Evolutionary conservation across 2,888 invertebrate species (phyloP), one percentile per base, ranked within the genome.

Genomic region (Polydrusus cervinus): DNA sequence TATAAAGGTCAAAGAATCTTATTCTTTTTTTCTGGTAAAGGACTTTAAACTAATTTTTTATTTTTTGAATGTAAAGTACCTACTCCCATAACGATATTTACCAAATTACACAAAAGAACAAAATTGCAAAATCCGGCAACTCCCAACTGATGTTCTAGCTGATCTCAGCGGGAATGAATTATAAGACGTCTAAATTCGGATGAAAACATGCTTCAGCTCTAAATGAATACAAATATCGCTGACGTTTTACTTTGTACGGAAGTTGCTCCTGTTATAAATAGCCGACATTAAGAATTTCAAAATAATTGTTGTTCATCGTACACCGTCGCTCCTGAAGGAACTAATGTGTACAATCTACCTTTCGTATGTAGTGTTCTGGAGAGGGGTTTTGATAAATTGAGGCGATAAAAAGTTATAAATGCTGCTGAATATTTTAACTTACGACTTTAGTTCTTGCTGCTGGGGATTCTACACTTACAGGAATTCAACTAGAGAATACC

Each of bases 141-240:
- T 25, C 16, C 47, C 43, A 49, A 9, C 34, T 13, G 49, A 49
- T 64, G 49, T 64, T 47, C 11, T 6, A 13, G 34, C 47, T 64
- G 64, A 64, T 64, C 49, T 11, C 30, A n/a, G 45, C 13, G 16
- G 49, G 49, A 64, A 64, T 64, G 43, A 64, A 64, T 64, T 64
- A 64, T 43, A 67, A 57, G 65, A 65, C 64, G 62, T 45, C 65
- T 71, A 65, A 64, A 71, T 71, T 71, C 38, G 30, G 65, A 65
- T 65, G 64, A 57, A 71, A 57, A 71, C 65, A 65, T 71, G 64
- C 57, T 57, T 45, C n/a, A 47, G 47, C 34, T 45, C 30, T 30
- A 65, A 65, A 71, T 71, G 57, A 72, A 72, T 72, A 72, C 72
- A 72, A 72, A 72, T 72, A 72, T 25, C 60, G 60, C 72, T 51